Evolutionary conservation across 1,140 invertebrate genomes (phyloP).

Genomic region (Pseudomyrmex gracilis): DNA sequence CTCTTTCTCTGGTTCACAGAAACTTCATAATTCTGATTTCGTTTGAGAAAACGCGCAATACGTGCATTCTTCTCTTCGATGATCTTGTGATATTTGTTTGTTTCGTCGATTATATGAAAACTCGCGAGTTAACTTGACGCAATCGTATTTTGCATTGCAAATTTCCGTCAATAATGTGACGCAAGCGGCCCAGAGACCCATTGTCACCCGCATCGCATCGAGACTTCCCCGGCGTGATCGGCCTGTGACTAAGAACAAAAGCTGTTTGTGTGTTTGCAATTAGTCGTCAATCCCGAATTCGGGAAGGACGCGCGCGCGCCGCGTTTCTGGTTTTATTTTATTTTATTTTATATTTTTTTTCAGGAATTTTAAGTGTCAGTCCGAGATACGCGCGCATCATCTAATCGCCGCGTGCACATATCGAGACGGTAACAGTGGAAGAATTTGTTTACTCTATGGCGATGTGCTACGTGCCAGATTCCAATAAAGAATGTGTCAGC

Average conservation of each 20-base stretch:
- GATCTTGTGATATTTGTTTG: neutral
- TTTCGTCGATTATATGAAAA: neutral
- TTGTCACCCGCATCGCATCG: slow-evolving; percentile 20
- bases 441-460: neutral
- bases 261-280: slow-evolving; percentile 38
- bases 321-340: too few species aligned
- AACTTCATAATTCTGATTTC: too few species aligned
- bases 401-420: neutral
- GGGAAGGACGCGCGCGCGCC: slow-evolving; percentile 15
- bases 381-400: neutral
- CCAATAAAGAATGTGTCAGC: neutral
- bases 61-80: too few species aligned
- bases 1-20: too few species aligned
- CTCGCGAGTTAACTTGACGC: neutral
- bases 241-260: slow-evolving; percentile 34
- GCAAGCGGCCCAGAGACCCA: neutral
- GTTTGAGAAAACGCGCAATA: too few species aligned
- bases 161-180: slow-evolving; percentile 21
- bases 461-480: neutral
- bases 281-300: slow-evolving; percentile 30
- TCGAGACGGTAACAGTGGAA: neutral
- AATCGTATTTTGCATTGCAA: neutral
- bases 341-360: too few species aligned
- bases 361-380: neutral
- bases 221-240: neutral